Evolutionary conservation across 2,888 invertebrate species (phyloP).

Genomic region (Abrostola tripartita): DNA sequence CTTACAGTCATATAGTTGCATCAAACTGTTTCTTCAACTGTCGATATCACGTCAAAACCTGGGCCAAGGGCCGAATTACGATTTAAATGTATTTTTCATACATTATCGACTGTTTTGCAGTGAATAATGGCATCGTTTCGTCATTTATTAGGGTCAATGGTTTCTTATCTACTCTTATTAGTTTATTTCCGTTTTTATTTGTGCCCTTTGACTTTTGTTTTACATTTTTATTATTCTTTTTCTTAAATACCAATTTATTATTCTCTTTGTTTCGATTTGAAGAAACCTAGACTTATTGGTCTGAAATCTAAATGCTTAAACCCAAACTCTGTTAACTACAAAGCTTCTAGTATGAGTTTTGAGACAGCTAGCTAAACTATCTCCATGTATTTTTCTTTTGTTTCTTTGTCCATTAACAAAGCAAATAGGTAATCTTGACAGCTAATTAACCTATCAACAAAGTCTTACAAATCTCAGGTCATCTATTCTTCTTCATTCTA

Average conservation of each 20-base stretch:
- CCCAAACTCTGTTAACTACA: too few species aligned
- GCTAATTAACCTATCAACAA: too few species aligned
- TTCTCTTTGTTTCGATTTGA: not conserved
- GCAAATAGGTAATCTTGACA: too few species aligned
- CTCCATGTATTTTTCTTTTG: too few species aligned
- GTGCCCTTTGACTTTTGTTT: slow-evolving; percentile 12
- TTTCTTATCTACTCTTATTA: slow-evolving; percentile 45
- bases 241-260: not conserved
- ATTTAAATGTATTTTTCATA: slow-evolving; percentile 65
- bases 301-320: too few species aligned
- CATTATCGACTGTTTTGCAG: slow-evolving; percentile 54
- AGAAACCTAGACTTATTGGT: too few species aligned
- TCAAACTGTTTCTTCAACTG: slow-evolving; percentile 21
- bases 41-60: slow-evolving; percentile 51
- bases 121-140: slow-evolving; percentile 58
- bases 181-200: slow-evolving; percentile 34
- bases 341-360: too few species aligned
- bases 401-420: too few species aligned
- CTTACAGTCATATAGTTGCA: slow-evolving; percentile 29
- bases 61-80: slow-evolving; percentile 65
- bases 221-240: not conserved
- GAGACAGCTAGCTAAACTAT: too few species aligned
- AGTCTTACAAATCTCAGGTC: too few species aligned
- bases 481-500: too few species aligned
- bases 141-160: slow-evolving; percentile 43